Percentiles rank a stretch among this genome's conserved stretches.
Evolutionary conservation across 2,113 vertebrate species (phyloP).

Genomic region (Emberiza fucata): DNA sequence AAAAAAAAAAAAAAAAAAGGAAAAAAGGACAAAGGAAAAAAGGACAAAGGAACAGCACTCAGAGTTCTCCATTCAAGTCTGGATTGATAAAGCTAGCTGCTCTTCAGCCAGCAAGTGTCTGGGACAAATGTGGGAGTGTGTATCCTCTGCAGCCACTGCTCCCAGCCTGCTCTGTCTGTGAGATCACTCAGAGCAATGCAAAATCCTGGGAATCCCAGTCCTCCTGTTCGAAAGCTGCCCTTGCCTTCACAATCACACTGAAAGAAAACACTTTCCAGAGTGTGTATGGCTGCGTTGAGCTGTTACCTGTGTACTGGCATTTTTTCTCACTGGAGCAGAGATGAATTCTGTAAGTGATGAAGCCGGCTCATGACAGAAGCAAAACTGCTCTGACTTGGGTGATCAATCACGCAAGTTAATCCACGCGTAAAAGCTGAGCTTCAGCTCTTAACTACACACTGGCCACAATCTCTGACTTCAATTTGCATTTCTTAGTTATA

Average conservation of each 20-base stretch:
- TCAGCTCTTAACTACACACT: not conserved
- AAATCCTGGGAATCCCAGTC: not conserved
- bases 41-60: not conserved
- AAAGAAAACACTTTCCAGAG: not conserved
- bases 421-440: not conserved
- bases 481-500: constrained; percentile 24
- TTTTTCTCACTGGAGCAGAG: not conserved
- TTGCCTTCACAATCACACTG: not conserved
- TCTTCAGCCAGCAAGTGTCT: not conserved
- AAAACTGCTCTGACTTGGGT: not conserved
- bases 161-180: rapidly evolving
- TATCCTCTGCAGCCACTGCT: not conserved
- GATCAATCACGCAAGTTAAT: constrained; percentile 14
- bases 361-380: not conserved
- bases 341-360: not conserved
- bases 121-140: not conserved
- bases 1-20: too few species aligned
- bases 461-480: not conserved
- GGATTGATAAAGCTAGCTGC: not conserved
- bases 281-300: not conserved
- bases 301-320: not conserved
- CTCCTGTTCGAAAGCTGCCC: not conserved
- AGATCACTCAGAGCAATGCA: not conserved
- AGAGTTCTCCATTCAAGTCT: not conserved
- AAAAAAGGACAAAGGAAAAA: not conserved